Evolutionary conservation across 2,113 vertebrate genomes (phyloP), one percentile per base, ranked within the genome.

Genomic region (Caretta caretta): DNA sequence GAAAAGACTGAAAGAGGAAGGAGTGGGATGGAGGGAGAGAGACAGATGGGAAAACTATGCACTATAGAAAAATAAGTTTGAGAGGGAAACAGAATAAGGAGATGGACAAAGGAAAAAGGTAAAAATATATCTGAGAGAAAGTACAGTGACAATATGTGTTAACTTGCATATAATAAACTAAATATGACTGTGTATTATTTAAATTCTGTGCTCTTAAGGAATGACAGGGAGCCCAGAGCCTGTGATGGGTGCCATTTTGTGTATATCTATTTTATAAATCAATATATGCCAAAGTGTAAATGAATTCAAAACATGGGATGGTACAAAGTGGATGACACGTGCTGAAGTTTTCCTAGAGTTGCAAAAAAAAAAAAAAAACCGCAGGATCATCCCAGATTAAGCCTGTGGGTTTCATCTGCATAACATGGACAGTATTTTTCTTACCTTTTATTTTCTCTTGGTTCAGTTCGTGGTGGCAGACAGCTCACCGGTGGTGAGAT

Each of bases 401-500:
- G 72, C 10, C 51, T 4, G 2, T 54, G 72, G 38, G 90, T 87
- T 87, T 86, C 92, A 83, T n/a, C 83, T 59, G 27, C 46, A 11
- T 2, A 46, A 38, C 87, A 48, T 31, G 29, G 6, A 10, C 3
- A 86, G 92, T 93, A 12, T 87, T 94, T 93, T 90, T 48, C 69
- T 62, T 81, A 35, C 59, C 46, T 95, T 95, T 84, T 90, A 4
- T 94, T 35, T 91, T 94, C 83, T 91, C 69, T 91, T 93, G 81
- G 87, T 59, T 93, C 93, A 88, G 96, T 96, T 97, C 87, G 84
- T 76, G 56, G 94, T 89, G 48, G 27, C 51, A 88, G 49, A 95
- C 95, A 91, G 84, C 79, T 96, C 89, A 87, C 82, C 89, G 56
- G 81, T 92, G 91, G 87, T 97, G 69, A 96, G 81, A 94, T 56